Percentiles rank a stretch among this genome's conserved stretches.
Evolutionary conservation across 2,888 invertebrate genomes (phyloP).

Genomic region (Entomobrya proxima): DNA sequence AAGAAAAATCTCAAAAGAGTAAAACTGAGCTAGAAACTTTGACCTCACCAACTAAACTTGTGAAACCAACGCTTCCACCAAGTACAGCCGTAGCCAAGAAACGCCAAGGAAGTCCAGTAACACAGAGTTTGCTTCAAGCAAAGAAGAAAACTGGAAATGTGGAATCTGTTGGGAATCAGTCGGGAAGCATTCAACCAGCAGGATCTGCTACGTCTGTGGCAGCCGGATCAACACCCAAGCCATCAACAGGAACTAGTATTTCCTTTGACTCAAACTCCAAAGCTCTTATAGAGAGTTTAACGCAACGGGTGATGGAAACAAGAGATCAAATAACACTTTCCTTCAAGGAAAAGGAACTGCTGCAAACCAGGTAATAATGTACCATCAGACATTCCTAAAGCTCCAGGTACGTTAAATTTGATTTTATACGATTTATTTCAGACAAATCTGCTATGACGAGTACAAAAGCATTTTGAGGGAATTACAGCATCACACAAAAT

Average conservation of each 20-base stretch:
- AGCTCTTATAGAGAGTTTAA: background rate
- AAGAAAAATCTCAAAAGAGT: too few relatives aligned
- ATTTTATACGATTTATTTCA: constrained; percentile 13
- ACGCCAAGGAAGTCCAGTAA: background rate
- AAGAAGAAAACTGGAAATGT: background rate
- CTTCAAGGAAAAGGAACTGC: constrained; percentile 11
- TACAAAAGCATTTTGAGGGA: background rate
- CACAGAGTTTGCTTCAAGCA: background rate
- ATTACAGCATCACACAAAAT: constrained; percentile 6
- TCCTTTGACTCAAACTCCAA: background rate
- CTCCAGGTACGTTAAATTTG: too few relatives aligned
- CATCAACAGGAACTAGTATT: background rate
- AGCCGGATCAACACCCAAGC: background rate
- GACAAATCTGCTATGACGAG: constrained; percentile 32
- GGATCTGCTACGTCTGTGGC: background rate
- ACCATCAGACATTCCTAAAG: background rate
- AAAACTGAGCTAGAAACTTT: too few relatives aligned
- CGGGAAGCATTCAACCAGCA: background rate
- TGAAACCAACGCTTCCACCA: too few relatives aligned
- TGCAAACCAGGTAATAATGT: background rate
- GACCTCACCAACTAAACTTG: too few relatives aligned
- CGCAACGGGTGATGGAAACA: background rate
- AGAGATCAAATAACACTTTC: constrained; percentile 13
- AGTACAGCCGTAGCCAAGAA: too few relatives aligned
- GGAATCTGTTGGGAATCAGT: too few relatives aligned